Conservation (phyloP, 2,113 vertebrate species). For the Chinchilla lanigera region DNA sequence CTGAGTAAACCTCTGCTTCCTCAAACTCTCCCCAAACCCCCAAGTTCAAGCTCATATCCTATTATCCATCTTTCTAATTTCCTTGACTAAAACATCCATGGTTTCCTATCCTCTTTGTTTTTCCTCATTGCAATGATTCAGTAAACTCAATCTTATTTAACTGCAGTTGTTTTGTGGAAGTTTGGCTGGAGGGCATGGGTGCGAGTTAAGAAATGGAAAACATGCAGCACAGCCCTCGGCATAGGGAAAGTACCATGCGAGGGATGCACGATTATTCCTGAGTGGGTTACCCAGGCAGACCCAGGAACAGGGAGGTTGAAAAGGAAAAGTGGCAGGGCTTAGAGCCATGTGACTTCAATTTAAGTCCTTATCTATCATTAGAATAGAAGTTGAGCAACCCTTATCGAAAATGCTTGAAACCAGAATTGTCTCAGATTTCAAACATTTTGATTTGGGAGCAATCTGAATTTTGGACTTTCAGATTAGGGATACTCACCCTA, state of each 20-base stretch:
- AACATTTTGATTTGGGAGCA: not conserved
- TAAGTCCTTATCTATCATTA: not conserved
- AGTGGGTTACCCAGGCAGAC: not conserved
- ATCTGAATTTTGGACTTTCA: not conserved
- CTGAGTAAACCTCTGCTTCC: not conserved
- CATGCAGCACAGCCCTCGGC: not conserved
- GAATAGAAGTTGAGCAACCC: not conserved
- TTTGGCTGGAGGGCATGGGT: not conserved
- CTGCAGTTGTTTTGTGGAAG: not conserved
- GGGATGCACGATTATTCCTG: not conserved
- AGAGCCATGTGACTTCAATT: not conserved
- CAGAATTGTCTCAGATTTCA: not conserved
- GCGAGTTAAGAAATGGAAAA: not conserved
- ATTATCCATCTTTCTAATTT: not conserved
- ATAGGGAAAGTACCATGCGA: not conserved
- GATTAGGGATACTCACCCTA: not conserved
- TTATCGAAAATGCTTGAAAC: not conserved
- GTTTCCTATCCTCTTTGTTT: not conserved
- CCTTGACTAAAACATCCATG: not conserved
- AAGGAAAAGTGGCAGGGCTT: not conserved
- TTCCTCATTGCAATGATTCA: not conserved
- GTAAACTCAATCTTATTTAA: not conserved
- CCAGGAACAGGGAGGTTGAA: not conserved
- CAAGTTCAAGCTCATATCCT: not conserved
- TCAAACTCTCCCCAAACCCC: not conserved